Evolutionary conservation across 2,888 invertebrate genomes (phyloP).

Genomic region (Polydrusus tereticollis): DNA sequence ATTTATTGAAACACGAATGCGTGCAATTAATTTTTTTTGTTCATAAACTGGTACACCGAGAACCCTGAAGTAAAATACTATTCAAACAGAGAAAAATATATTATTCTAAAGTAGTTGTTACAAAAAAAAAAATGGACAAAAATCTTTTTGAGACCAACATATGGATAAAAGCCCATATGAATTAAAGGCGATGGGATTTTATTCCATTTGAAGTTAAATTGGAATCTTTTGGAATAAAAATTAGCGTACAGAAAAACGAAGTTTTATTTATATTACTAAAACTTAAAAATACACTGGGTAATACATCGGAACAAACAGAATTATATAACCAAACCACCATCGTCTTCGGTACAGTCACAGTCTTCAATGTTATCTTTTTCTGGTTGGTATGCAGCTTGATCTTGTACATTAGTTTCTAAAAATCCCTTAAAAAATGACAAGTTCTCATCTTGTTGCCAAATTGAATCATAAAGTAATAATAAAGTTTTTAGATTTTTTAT

Average conservation of each 20-base stretch:
- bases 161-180: not conserved
- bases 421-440: not conserved
- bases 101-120: not conserved
- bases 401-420: not conserved
- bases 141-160: not conserved
- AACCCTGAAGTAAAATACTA: not conserved
- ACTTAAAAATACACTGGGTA: not conserved
- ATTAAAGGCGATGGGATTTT: not conserved
- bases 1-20: not conserved
- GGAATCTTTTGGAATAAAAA: not conserved
- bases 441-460: not conserved
- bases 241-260: not conserved
- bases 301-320: not conserved
- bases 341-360: not conserved
- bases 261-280: not conserved
- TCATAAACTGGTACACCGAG: not conserved
- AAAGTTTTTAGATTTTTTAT: not conserved
- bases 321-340: conserved; percentile 1
- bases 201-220: not conserved
- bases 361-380: not conserved
- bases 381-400: not conserved
- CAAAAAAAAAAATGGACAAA: not conserved
- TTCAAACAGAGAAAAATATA: not conserved
- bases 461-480: not conserved
- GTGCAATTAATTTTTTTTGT: not conserved